Conservation (phyloP, 2,888 invertebrate species). For the Plutella xylostella region DNA sequence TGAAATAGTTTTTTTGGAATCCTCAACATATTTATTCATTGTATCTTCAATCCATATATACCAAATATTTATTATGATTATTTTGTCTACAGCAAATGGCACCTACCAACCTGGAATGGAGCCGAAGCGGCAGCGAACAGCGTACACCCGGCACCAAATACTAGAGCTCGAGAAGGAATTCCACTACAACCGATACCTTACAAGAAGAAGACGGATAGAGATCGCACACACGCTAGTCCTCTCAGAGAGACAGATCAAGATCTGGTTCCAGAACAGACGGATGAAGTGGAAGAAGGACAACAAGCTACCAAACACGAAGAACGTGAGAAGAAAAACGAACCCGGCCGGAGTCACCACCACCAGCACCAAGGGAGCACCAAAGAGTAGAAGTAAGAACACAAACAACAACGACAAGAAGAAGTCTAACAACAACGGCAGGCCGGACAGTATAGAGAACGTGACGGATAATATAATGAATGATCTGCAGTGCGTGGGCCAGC, state of each 20-base stretch:
- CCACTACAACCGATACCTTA: constrained; percentile 97
- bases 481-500: constrained; percentile 68
- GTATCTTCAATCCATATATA: not conserved
- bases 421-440: constrained; percentile 65
- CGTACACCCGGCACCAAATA: constrained; percentile 98
- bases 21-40: too few relatives aligned
- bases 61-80: constrained; percentile 20
- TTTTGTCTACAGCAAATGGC: constrained; percentile 82
- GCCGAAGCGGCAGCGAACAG: constrained; percentile 95
- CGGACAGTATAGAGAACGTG: constrained; percentile 75
- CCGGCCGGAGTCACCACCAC: constrained; percentile 77
- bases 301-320: constrained; percentile 88
- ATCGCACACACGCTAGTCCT: constrained; percentile 96
- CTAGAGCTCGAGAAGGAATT: constrained; percentile 98
- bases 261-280: constrained; percentile 88
- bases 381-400: constrained; percentile 73
- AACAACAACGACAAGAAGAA: constrained; percentile 68
- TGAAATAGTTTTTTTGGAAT: too few relatives aligned
- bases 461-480: constrained; percentile 72
- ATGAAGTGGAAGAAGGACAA: constrained; percentile 87
- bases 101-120: constrained; percentile 93
- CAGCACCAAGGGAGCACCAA: constrained; percentile 70
- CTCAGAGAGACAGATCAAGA: constrained; percentile 89
- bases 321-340: constrained; percentile 80
- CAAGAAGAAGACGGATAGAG: constrained; percentile 94